Evolutionary conservation across 2,888 invertebrate species (phyloP).

Genomic region (Drosophila neutralis): DNA sequence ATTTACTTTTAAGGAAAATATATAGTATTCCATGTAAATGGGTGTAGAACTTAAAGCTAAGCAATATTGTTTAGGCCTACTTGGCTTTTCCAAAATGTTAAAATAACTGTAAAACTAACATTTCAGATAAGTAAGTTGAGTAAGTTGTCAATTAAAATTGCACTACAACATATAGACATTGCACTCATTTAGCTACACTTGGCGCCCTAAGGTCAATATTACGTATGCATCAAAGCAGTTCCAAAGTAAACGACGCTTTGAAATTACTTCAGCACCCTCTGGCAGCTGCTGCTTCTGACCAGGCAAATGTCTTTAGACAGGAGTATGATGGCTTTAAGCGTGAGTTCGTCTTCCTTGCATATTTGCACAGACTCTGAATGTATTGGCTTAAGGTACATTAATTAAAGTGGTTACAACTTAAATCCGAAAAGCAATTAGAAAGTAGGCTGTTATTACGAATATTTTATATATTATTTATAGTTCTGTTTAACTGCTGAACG

Average conservation of each 20-base stretch:
- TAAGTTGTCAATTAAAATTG: neutral
- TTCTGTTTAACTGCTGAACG: neutral
- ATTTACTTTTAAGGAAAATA: neutral
- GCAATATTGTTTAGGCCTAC: neutral
- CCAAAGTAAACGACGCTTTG: conserved; percentile 27
- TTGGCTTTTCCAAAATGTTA: neutral
- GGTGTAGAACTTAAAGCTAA: neutral
- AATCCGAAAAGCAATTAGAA: neutral
- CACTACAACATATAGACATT: conserved; percentile 3
- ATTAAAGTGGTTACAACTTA: conserved; percentile 46
- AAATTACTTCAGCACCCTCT: conserved; percentile 47
- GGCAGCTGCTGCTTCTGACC: conserved; percentile 29
- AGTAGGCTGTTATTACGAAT: neutral
- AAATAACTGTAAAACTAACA: neutral
- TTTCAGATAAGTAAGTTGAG: neutral
- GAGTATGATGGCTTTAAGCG: conserved; percentile 15
- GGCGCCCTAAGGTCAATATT: conserved; percentile 16
- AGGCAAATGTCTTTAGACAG: conserved; percentile 14
- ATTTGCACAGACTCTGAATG: neutral
- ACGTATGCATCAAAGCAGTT: conserved; percentile 27
- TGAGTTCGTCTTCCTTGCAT: conserved; percentile 8
- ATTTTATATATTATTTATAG: neutral
- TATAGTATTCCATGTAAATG: neutral
- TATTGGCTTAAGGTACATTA: conserved; percentile 40
- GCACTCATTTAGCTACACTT: neutral